Evolutionary conservation across 2,113 vertebrate species (phyloP), one percentile per base, ranked within the genome.

Genomic region (Ascaphus truei): DNA sequence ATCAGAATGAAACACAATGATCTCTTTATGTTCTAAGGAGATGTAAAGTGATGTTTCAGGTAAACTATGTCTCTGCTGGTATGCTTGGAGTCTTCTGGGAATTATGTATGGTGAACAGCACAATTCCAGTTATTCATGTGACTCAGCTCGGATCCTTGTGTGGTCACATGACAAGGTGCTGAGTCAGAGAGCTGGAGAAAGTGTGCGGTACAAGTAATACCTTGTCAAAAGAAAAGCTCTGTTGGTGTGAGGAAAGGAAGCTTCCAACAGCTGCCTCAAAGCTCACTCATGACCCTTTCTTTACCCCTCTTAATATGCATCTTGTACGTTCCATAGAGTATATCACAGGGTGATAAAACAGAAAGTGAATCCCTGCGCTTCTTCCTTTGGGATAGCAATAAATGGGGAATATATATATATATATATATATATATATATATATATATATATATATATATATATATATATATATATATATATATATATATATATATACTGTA

Each of bases 91-190:
- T 79, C 68, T 90, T 89, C 89, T 91, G 87, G 87, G 87, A 91
- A 90, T 79, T 79, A 77, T 84, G 81, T 75, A 77, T 84, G 82
- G 79, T 83, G 80, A 82, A 79, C 80, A 82, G 81, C 89, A 84
- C 80, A 81, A 86, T 91, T 91, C 85, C 89, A 86, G 86, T 88
- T 85, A 89, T 84, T 83, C 79, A 77, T 82, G 79, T 92, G 90
- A 92, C 85, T 92, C 90, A 92, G 87, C 64, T 1, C 9, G 83
- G 78, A 88, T 83, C 82, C 79, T 85, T 81, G 80, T 84, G 78
- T 74, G 43, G 81, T 84, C 78, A 60, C 47, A 39, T 76, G 75
- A 76, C 67, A 18, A 43, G 41, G 69, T 79, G 85, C 89, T 91
- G 89, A 91, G 79, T 91, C 89, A 90, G 80, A 68, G 72, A 75